Conservation (phyloP, 2,797 vertebrate genomes). For the Cuniculus paca region DNA sequence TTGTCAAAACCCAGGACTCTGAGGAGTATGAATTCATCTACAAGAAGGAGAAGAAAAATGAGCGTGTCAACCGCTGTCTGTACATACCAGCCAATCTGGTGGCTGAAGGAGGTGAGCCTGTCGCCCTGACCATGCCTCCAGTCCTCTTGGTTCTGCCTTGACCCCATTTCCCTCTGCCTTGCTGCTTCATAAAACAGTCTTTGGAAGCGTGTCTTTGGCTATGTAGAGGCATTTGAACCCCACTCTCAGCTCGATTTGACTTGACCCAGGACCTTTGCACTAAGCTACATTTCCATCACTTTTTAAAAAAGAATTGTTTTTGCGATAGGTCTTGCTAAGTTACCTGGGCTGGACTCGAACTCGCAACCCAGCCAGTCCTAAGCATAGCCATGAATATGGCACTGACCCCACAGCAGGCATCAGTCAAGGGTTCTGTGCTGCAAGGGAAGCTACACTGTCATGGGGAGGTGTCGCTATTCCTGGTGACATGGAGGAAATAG, state of each 20-base stretch:
- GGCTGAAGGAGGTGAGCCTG: conserved; percentile 84
- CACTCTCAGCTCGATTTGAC: neutral
- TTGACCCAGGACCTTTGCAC: neutral
- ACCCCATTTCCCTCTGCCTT: neutral
- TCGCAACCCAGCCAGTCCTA: neutral
- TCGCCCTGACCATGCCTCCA: accelerated
- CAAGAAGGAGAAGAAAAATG: neutral
- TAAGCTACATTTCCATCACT: neutral
- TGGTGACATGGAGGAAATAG: neutral
- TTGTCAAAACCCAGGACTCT: neutral
- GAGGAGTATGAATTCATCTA: conserved; percentile 92
- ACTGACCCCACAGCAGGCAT: neutral
- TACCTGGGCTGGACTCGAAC: neutral
- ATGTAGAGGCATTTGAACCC: neutral
- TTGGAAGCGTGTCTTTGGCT: neutral
- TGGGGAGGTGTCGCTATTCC: neutral
- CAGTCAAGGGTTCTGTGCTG: neutral
- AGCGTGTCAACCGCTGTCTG: conserved; percentile 90
- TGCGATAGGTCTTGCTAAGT: neutral
- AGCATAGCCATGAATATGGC: neutral
- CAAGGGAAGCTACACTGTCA: no score
- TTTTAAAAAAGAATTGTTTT: neutral
- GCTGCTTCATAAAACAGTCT: no score
- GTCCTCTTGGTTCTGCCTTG: neutral
- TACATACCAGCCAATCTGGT: conserved; percentile 75